A percentile compares a stretch with the other conserved stretches of the same genome.
Evolutionary conservation across 2,113 vertebrate genomes (phyloP).

Genomic region (Scytalopus superciliaris): DNA sequence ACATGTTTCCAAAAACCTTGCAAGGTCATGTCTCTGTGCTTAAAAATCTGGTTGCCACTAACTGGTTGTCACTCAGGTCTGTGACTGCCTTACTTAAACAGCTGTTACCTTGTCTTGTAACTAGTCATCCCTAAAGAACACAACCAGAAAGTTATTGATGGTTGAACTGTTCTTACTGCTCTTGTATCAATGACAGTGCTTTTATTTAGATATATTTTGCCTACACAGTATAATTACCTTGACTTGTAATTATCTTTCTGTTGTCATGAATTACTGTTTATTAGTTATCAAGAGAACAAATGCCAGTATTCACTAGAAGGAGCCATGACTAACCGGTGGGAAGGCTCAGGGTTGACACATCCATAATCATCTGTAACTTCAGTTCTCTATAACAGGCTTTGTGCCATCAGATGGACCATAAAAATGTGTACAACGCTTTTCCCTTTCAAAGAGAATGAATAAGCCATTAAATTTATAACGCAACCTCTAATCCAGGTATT

Average conservation of each 20-base stretch:
- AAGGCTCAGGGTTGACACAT: neutral
- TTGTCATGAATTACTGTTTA: neutral
- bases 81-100: neutral
- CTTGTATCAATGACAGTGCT: neutral
- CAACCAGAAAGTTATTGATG: neutral
- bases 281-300: neutral
- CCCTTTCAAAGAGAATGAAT: neutral
- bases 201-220: neutral
- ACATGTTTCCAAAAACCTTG: neutral
- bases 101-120: neutral
- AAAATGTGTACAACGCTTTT: neutral
- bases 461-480: neutral
- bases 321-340: neutral
- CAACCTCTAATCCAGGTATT: neutral
- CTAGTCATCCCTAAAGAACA: neutral
- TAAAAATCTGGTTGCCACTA: neutral
- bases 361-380: neutral
- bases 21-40: neutral
- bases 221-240: neutral
- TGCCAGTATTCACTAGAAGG: neutral
- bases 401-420: neutral
- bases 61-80: neutral
- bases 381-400: neutral
- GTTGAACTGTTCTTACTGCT: neutral
- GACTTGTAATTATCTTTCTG: neutral